These are phyloP conservation scores for Tamias sibiricus DNA, from an alignment of 2,113 vertebrate species.

Conservation along the genomic window DNA sequence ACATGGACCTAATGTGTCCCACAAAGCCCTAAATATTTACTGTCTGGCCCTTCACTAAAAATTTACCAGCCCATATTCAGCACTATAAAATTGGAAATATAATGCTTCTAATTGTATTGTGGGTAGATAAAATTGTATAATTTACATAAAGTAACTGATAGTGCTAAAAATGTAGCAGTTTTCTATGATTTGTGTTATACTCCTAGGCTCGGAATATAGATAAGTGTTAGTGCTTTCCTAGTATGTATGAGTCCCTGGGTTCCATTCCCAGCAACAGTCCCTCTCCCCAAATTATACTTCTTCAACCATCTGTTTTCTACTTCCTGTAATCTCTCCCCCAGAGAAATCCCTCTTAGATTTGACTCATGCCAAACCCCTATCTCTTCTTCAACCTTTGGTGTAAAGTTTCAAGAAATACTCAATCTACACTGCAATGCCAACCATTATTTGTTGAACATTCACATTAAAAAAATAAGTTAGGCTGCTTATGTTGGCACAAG, in stretches of 20 bases:
- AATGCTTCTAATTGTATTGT: background rate
- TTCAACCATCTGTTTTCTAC: background rate
- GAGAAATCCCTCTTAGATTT: constrained; percentile 7
- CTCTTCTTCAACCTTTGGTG: background rate
- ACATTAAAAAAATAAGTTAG: background rate
- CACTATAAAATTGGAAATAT: background rate
- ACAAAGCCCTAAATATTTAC: background rate
- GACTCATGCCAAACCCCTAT: background rate
- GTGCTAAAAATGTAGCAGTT: background rate
- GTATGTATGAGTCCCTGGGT: background rate
- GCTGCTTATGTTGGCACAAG: background rate
- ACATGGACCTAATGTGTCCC: background rate
- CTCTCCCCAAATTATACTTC: background rate
- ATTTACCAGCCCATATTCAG: background rate
- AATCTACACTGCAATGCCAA: background rate
- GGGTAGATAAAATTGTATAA: background rate
- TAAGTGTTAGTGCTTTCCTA: background rate
- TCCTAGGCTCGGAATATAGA: background rate
- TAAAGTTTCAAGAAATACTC: constrained; percentile 31
- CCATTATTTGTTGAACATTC: constrained; percentile 3
- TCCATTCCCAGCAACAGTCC: background rate
- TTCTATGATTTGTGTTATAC: constrained; percentile 28
- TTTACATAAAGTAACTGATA: background rate
- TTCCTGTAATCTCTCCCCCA: background rate
- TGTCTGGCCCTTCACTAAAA: background rate